A percentile compares a stretch with the other conserved stretches of the same genome.
Conservation (phyloP, 2,888 invertebrate species). For the Nowickia ferox region DNA sequence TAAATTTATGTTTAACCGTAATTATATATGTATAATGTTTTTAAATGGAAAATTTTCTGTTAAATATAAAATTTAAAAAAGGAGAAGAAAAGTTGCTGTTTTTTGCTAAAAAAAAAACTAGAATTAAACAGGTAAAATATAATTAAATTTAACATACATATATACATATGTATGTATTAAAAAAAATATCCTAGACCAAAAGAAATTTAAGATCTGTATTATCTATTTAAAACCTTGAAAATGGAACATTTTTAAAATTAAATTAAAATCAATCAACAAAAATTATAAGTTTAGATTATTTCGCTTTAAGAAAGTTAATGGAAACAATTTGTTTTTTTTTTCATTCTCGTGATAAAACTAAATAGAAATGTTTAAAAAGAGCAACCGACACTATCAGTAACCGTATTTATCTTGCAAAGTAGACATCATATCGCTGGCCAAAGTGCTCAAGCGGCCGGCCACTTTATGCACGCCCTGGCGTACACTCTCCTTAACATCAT, state of each 20-base stretch:
- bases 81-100: background rate
- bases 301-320: constrained; percentile 26
- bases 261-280: constrained; percentile 16
- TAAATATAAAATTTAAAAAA: constrained; percentile 36
- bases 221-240: background rate
- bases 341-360: constrained; percentile 63
- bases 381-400: constrained; percentile 84
- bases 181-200: background rate
- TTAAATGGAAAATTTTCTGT: constrained; percentile 69
- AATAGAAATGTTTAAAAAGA: constrained; percentile 64
- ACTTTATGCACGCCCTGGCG: constrained; percentile 98
- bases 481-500: constrained; percentile 98
- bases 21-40: constrained; percentile 72
- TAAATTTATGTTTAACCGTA: constrained; percentile 65
- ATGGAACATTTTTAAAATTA: background rate
- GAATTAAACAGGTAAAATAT: background rate
- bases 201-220: background rate
- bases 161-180: too few species aligned
- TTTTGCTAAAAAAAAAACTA: constrained; percentile 2
- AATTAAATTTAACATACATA: background rate
- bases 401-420: constrained; percentile 93
- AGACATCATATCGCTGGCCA: constrained; percentile 97
- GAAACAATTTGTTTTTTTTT: constrained; percentile 58
- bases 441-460: constrained; percentile 96
- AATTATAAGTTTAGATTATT: constrained; percentile 4